These are phyloP conservation scores for Gymnopithys bicolor DNA, from an alignment of 2,797 vertebrate species.

Conservation along the genomic window DNA sequence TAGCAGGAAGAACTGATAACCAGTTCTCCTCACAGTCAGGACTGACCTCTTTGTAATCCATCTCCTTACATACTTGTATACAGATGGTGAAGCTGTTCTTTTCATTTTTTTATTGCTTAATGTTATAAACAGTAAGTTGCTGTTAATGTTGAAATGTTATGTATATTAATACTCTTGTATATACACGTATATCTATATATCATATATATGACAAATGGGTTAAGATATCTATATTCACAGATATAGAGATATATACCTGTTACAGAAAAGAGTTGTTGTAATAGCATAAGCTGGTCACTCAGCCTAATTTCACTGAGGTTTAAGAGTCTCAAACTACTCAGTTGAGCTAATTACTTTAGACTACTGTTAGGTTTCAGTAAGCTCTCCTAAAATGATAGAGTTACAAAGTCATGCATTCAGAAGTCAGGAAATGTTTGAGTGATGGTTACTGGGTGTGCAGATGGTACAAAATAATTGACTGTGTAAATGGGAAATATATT, in stretches of 20 bases:
- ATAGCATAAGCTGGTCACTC: neutral
- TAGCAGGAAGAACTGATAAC: neutral
- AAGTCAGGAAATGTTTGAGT: neutral
- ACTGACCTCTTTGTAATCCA: neutral
- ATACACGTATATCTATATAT: no score
- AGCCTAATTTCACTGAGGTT: neutral
- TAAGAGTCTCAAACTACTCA: neutral
- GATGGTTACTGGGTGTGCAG: neutral
- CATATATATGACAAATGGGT: neutral
- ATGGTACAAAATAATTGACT: neutral
- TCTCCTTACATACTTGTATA: neutral
- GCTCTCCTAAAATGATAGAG: neutral
- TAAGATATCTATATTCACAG: neutral
- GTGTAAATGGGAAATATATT: neutral
- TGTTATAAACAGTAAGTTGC: no score
- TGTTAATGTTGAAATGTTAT: no score
- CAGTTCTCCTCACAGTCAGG: neutral
- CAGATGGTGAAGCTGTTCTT: neutral
- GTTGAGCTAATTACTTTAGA: neutral
- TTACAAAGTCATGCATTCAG: neutral
- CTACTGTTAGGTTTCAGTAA: neutral
- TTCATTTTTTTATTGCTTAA: no score
- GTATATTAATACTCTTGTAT: no score
- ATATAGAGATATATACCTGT: neutral
- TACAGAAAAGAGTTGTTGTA: neutral